Conservation (phyloP, 1,140 invertebrate species). For the Zaprionus inermis region DNA sequence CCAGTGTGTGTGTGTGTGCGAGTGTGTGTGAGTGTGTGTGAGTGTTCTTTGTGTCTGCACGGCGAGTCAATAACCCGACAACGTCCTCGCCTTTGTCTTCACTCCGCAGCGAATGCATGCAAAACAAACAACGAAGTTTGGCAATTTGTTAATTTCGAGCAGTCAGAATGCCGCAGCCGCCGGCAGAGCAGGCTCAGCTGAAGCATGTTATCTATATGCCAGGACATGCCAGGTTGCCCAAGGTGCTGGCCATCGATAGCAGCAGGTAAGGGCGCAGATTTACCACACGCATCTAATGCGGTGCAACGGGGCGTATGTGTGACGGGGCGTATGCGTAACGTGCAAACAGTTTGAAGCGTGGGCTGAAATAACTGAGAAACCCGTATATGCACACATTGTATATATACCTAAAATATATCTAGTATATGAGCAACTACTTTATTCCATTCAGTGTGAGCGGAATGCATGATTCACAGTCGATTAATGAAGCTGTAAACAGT, state of each 20-base stretch:
- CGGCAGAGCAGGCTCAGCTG: conserved; percentile 49
- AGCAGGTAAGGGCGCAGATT: conserved; percentile 62
- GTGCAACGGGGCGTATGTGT: conserved; percentile 7
- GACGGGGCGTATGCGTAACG: conserved; percentile 9
- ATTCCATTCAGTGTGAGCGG: neutral
- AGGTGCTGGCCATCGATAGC: conserved; percentile 60
- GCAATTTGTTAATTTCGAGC: conserved; percentile 11
- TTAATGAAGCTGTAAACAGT: neutral
- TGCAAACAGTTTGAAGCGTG: neutral
- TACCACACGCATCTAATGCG: too few species aligned
- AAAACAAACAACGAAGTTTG: conserved; percentile 10
- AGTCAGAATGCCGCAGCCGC: conserved; percentile 61
- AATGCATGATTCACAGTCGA: neutral
- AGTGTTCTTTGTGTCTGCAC: conserved; percentile 37
- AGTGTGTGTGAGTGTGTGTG: neutral
- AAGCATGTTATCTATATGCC: conserved; percentile 53
- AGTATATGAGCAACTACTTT: neutral
- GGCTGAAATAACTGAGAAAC: neutral
- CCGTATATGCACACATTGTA: neutral
- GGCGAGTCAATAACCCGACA: conserved; percentile 44
- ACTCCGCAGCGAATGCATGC: neutral
- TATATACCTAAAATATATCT: neutral
- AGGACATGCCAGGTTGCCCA: conserved; percentile 60
- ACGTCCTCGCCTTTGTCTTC: conserved; percentile 11
- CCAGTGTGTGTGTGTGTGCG: neutral